Percentiles rank a stretch among this genome's conserved stretches.
These are phyloP conservation scores for Oryzias melastigma DNA, from an alignment of 2,113 vertebrate genomes.

Conservation along the genomic window DNA sequence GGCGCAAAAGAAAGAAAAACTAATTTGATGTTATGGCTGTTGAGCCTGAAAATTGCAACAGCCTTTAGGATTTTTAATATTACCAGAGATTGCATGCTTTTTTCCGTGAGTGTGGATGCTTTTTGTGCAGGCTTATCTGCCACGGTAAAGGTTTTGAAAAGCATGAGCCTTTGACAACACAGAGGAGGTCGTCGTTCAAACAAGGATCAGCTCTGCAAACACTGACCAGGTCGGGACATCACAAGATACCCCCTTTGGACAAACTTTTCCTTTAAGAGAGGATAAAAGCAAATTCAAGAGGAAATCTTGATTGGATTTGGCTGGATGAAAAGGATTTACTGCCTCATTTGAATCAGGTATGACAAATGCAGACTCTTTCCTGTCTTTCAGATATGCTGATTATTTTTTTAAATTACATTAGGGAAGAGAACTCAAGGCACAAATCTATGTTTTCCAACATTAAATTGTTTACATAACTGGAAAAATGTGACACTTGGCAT, in stretches of 20 bases:
- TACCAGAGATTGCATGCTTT: constrained; percentile 71
- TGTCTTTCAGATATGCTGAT: constrained; percentile 70
- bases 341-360: constrained; percentile 89
- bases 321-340: constrained; percentile 82
- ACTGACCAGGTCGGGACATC: constrained; percentile 76
- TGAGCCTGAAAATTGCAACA: constrained; percentile 76
- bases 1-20: constrained; percentile 76
- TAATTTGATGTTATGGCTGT: constrained; percentile 82
- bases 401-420: constrained; percentile 64
- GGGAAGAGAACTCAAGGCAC: constrained; percentile 71
- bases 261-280: constrained; percentile 63
- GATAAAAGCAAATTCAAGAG: constrained; percentile 65
- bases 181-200: constrained; percentile 79
- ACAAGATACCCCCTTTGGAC: constrained; percentile 66
- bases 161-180: constrained; percentile 85
- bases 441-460: constrained; percentile 63
- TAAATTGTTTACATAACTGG: constrained; percentile 72
- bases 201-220: constrained; percentile 84
- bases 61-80: constrained; percentile 77
- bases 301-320: constrained; percentile 81
- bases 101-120: constrained; percentile 70
- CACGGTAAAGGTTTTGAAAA: constrained; percentile 85
- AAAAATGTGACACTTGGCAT: no score
- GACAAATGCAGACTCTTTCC: constrained; percentile 79
- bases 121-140: constrained; percentile 82